These are phyloP conservation scores for Zalophus californianus DNA, from an alignment of 2,797 vertebrate species.

Conservation along the genomic window DNA sequence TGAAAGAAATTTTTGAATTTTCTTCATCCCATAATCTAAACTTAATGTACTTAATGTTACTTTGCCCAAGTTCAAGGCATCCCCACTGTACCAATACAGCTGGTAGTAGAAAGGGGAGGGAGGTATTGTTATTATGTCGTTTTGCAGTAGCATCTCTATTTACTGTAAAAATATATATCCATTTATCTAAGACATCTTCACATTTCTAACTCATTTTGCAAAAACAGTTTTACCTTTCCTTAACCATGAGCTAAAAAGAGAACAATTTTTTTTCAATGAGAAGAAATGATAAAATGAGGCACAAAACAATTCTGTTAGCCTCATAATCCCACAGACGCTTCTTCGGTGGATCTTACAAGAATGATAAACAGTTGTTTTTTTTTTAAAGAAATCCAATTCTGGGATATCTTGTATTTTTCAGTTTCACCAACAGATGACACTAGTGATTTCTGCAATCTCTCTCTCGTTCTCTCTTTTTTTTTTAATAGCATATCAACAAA, in stretches of 20 bases:
- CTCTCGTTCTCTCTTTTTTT: neutral
- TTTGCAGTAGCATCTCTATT: neutral
- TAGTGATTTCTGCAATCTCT: constrained; percentile 33
- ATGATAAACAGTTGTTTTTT: neutral
- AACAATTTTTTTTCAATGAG: neutral
- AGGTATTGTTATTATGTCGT: neutral
- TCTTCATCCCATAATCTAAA: neutral
- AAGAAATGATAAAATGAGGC: neutral
- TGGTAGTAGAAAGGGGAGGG: neutral
- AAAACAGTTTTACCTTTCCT: neutral
- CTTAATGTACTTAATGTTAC: neutral
- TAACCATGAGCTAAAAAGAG: neutral
- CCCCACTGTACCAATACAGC: too few relatives aligned
- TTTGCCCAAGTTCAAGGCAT: neutral
- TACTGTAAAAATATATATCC: neutral
- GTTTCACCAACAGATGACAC: constrained; percentile 66
- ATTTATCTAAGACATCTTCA: neutral
- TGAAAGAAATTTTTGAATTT: neutral
- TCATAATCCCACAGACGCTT: neutral
- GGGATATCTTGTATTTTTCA: constrained; percentile 55
- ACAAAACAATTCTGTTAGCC: neutral
- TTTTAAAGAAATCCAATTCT: neutral
- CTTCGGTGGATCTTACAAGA: neutral
- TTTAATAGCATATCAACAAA: neutral
- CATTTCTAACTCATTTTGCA: neutral